A percentile compares a stretch with the other conserved stretches of the same genome.
Evolutionary conservation across 2,113 vertebrate species (phyloP).

Genomic region (Urocitellus parryii): DNA sequence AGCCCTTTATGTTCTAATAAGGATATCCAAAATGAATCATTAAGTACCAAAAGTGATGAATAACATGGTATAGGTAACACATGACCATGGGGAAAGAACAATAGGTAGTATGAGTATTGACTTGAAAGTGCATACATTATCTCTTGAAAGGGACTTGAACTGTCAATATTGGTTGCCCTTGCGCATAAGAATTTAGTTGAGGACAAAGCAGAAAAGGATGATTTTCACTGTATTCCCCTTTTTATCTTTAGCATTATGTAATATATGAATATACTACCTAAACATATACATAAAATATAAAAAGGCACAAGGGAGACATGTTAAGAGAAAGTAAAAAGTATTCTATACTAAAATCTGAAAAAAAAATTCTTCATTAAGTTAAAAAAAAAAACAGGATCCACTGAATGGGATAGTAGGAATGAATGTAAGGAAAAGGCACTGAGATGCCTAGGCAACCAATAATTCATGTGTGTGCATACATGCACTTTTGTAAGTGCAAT

Average conservation of each 20-base stretch:
- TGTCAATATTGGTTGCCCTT: not conserved
- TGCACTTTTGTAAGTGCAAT: not conserved
- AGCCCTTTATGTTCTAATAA: not conserved
- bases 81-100: not conserved
- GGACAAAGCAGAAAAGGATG: not conserved
- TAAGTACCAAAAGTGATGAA: not conserved
- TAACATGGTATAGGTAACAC: not conserved
- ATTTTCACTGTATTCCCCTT: not conserved
- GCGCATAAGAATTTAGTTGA: not conserved
- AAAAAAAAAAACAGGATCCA: not conserved
- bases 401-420: not conserved
- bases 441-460: not conserved
- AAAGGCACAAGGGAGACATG: not conserved
- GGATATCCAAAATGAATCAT: not conserved
- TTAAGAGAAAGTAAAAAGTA: not conserved
- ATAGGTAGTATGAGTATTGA: not conserved
- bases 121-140: not conserved
- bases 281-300: not conserved
- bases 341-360: not conserved
- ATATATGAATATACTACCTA: not conserved
- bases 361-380: not conserved
- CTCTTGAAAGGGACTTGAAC: not conserved
- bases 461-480: not conserved
- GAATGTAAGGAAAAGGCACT: not conserved
- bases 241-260: conserved; percentile 32